Conservation (phyloP, 2,888 invertebrate species). For the Dryocosmus kuriphilus region DNA sequence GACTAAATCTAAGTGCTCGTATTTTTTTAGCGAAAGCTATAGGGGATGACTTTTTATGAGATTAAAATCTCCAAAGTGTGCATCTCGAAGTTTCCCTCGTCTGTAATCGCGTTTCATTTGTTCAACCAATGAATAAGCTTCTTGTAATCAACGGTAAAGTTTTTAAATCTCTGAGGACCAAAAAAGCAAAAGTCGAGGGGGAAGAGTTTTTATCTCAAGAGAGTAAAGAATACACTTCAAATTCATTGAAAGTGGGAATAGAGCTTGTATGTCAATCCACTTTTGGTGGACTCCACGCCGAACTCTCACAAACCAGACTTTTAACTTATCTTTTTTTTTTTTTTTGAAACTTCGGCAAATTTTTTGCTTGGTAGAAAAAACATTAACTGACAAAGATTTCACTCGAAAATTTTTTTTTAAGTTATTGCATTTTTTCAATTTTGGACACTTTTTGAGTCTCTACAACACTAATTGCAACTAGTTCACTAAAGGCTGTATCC, state of each 20-base stretch:
- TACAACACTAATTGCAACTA: no score
- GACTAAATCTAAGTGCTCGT: slow-evolving; percentile 13
- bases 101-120: slow-evolving; percentile 16
- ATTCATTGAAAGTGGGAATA: slow-evolving; percentile 7
- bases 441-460: no score
- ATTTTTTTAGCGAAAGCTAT: slow-evolving; percentile 2
- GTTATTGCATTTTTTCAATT: no score
- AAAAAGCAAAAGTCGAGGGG: slow-evolving; percentile 12
- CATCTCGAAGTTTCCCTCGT: slow-evolving; percentile 14
- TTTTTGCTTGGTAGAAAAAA: no score
- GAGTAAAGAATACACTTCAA: not conserved
- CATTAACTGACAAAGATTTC: no score
- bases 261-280: slow-evolving; percentile 1
- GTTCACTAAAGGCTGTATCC: no score
- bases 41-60: not conserved
- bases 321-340: no score
- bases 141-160: slow-evolving; percentile 25
- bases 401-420: no score
- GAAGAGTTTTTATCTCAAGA: not conserved
- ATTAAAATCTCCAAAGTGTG: slow-evolving; percentile 36
- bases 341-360: no score
- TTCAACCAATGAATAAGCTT: slow-evolving; percentile 25
- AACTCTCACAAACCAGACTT: no score
- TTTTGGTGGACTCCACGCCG: no score
- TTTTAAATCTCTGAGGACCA: not conserved